Conservation (phyloP, 2,888 invertebrate species). For the Eudasyphora cyanicolor region DNA sequence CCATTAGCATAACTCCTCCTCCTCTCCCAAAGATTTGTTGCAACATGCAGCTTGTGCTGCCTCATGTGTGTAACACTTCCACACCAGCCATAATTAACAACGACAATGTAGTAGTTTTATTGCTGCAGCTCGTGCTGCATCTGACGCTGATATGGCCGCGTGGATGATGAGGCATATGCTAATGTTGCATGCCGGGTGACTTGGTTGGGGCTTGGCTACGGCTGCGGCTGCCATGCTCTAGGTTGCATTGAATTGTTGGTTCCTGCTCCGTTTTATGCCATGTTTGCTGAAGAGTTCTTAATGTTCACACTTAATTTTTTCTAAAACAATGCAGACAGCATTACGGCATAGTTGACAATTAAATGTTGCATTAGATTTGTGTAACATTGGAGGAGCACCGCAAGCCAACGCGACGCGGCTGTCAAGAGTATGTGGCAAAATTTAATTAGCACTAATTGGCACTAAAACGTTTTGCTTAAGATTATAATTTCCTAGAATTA, state of each 20-base stretch:
- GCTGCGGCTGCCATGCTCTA: neutral
- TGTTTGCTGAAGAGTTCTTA: slow-evolving; percentile 10
- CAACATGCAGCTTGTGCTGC: neutral
- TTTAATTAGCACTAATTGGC: slow-evolving; percentile 34
- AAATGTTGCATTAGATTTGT: slow-evolving; percentile 37
- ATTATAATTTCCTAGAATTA: neutral
- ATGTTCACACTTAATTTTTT: slow-evolving; percentile 18
- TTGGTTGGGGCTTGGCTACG: neutral
- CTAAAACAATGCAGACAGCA: slow-evolving; percentile 63
- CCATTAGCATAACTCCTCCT: neutral
- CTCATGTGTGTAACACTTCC: neutral
- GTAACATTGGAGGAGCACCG: neutral
- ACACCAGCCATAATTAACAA: neutral
- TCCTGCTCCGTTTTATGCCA: too few species aligned
- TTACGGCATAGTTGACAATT: slow-evolving; percentile 63
- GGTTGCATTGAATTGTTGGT: too few species aligned
- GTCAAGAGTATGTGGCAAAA: slow-evolving; percentile 3
- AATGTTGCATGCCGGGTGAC: neutral
- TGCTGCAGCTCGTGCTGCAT: neutral
- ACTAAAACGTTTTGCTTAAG: slow-evolving; percentile 17
- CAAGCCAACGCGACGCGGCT: neutral
- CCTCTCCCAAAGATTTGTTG: neutral
- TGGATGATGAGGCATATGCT: neutral
- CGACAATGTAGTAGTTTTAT: neutral
- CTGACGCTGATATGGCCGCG: neutral